Base-by-base conservation (phyloP, 2,888 invertebrate species). In the Callimorpha dominula region DNA sequence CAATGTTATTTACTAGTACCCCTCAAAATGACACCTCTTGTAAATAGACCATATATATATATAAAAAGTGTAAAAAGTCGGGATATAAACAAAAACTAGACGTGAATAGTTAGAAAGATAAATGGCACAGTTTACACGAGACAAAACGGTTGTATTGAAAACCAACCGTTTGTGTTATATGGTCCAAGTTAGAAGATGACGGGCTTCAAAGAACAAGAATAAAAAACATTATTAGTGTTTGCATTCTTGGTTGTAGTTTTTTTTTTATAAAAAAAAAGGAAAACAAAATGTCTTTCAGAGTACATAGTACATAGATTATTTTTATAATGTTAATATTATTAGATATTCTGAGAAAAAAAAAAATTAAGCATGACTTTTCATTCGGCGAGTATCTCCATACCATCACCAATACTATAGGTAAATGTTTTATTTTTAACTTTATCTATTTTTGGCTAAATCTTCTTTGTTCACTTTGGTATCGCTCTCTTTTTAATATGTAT, bases 141-240 rank as follows among this genome's bases (percentile, higher is more conserved):
- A 82, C 85, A 83, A 87, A 87, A 81, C 81, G 83, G 78, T 76
- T 77, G 77, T 82, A 76, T 81, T 78, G 78, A 73, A 65, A 57
- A 63, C 64, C 65, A 75, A 75, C 70, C 77, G 73, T 70, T 79
- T 72, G 68, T 43, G 42, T 54, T 65, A 70, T 68, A 8, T 42
- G 72, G 73, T 52, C 6, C 72, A 82, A 78, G 71, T 74, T 75
- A 40, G 1, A 4, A 64, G 52, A 64, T 14, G 11, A 0, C 64
- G 72, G 74, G 75, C 4, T 31, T 20, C 9, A 57, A 57, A 46
- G 8, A 6, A 46, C 31, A 31, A 31, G 31, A 31, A 31, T 31
- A 31, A 1, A 31, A 31, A 31, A 31, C 2, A 31, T 31, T 31
- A 31, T 31, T 31, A 31, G 31, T 31, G 31, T 31, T 31, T 31